These are phyloP conservation scores for Byasa hedistus DNA, from an alignment of 2,888 invertebrate species.

Conservation along the genomic window DNA sequence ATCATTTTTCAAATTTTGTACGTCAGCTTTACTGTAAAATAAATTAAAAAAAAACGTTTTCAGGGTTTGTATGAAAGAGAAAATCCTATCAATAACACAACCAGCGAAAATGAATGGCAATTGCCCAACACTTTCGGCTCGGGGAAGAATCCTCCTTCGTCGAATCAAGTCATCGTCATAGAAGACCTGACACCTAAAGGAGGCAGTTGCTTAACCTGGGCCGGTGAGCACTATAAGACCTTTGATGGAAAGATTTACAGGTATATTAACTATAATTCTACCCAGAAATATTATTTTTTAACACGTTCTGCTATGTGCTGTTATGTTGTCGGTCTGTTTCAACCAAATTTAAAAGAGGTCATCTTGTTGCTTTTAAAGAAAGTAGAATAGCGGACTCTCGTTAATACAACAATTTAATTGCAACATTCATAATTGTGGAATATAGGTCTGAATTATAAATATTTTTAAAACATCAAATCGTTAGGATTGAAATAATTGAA, in stretches of 20 bases:
- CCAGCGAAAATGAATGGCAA: constrained; percentile 5
- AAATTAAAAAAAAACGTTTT: not conserved
- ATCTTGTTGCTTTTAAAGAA: too few relatives aligned
- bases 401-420: too few relatives aligned
- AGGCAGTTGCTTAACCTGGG: constrained; percentile 89
- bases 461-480: not conserved
- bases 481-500: not conserved
- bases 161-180: constrained; percentile 49
- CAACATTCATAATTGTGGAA: not conserved
- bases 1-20: constrained; percentile 6
- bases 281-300: too few relatives aligned
- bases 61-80: constrained; percentile 2
- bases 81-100: constrained; percentile 11
- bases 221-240: constrained; percentile 89
- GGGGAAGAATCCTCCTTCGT: constrained; percentile 31
- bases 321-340: too few relatives aligned
- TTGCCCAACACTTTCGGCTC: constrained; percentile 28
- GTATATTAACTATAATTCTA: constrained; percentile 50
- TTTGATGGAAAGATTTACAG: constrained; percentile 90
- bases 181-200: constrained; percentile 78
- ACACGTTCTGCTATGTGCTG: too few relatives aligned
- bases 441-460: not conserved
- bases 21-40: not conserved
- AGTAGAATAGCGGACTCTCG: too few relatives aligned
- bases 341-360: too few relatives aligned